phyloP scores from a whole-genome alignment of 2,888 invertebrate genomes.

The Chymomyza procnemis region DNA sequence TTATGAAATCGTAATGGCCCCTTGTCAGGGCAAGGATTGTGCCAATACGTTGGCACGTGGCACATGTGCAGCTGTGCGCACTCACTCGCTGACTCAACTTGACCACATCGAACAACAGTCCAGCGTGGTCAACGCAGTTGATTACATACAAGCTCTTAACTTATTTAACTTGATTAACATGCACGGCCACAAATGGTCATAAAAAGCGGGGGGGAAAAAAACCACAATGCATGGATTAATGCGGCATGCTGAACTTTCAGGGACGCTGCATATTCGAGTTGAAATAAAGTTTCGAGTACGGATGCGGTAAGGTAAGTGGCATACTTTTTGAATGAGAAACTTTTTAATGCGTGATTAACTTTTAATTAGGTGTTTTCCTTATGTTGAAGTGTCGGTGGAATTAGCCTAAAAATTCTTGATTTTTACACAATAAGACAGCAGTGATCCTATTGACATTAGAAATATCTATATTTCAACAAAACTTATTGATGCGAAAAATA shows the following conservation, averaged over 20 bases:
- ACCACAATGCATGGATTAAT: background rate
- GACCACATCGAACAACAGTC: background rate
- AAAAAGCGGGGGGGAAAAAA: background rate
- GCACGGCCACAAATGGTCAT: background rate
- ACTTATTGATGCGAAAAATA: no score
- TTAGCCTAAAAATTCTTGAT: no score
- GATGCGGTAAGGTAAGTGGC: background rate
- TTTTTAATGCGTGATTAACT: no score
- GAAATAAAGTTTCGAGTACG: no score
- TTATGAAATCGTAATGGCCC: background rate
- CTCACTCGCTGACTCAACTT: background rate
- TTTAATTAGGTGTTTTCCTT: no score
- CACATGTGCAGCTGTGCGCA: background rate
- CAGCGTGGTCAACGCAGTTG: conserved; percentile 28
- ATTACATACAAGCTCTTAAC: conserved; percentile 49
- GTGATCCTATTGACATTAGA: no score
- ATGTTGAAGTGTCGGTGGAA: no score
- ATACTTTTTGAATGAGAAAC: background rate
- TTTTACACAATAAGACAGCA: no score
- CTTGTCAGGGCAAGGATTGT: background rate
- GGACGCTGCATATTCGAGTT: background rate
- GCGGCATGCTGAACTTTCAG: background rate
- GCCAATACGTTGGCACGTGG: background rate
- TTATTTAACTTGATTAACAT: conserved; percentile 61
- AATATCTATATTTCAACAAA: no score